phyloP scores from a whole-genome alignment of 92 coral and sea anemone genomes.

The Phymanthus crucifer region DNA sequence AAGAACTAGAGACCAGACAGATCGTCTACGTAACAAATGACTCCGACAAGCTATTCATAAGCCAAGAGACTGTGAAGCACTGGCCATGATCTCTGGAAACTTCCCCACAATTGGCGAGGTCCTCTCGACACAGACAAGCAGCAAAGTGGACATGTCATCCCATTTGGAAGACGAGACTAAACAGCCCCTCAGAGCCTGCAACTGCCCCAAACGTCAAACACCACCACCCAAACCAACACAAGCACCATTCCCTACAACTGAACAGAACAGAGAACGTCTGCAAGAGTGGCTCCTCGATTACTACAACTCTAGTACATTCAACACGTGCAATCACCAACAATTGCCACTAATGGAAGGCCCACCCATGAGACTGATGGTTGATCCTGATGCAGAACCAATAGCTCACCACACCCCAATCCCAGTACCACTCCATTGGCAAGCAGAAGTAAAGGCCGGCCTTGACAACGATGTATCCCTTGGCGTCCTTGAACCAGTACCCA shows the following conservation, averaged over 20 bases:
- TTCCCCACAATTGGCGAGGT: too few relatives aligned
- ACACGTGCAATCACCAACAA: constrained; percentile 60
- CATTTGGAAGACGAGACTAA: too few relatives aligned
- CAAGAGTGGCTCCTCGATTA: constrained; percentile 59
- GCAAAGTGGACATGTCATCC: too few relatives aligned
- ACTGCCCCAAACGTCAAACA: not conserved
- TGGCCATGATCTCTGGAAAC: too few relatives aligned
- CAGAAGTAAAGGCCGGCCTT: constrained; percentile 53
- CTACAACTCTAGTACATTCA: constrained; percentile 65
- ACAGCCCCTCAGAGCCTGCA: too few relatives aligned
- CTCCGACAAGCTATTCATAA: too few relatives aligned
- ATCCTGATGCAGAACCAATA: constrained; percentile 51
- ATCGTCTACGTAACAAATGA: too few relatives aligned
- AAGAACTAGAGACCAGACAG: too few relatives aligned
- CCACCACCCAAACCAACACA: not conserved
- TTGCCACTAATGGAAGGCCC: constrained; percentile 57
- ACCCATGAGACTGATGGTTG: constrained; percentile 52
- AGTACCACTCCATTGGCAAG: constrained; percentile 68
- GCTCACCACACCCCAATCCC: constrained; percentile 68
- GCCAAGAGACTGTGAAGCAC: too few relatives aligned
- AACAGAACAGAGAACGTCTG: constrained; percentile 24
- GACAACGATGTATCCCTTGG: constrained; percentile 58
- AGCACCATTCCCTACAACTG: not conserved
- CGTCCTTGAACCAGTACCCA: constrained; percentile 49
- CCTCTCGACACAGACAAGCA: not conserved